Evolutionary conservation across 2,888 invertebrate genomes (phyloP), one percentile per base, ranked within the genome.

Genomic region (Xestia rhomboidea): DNA sequence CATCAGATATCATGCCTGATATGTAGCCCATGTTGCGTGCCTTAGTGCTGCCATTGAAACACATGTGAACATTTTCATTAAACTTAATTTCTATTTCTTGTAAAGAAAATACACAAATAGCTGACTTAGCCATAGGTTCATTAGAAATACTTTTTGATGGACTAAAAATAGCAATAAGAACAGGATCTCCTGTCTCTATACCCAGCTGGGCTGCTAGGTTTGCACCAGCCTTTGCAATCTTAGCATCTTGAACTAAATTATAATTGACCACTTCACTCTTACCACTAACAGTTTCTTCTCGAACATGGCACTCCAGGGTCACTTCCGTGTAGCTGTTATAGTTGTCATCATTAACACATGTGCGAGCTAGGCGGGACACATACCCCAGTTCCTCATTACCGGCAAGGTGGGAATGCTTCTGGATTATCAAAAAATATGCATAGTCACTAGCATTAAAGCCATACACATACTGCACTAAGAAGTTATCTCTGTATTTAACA

Each of bases 281-380:
- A 95, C 93, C 92, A 95, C 96, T 92, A 92, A 95, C 92, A 90
- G 97, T 97, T 85, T 97, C 97, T 90, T 97, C 97, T 81, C 97
- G 97, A 70, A 98, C 98, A 88, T 97, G 96, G 94, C 99, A 99
- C 94, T 99, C 98, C 79, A 99, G 97, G 27, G 99, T 99, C 72
- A 99, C 98, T 96, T 99, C 99, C 0, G 99, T 99, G 94, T 99
- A 99, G 92, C 99, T 99, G 93, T 99, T 99, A 94, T 99, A 99
- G 93, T 99, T 98, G 38, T 98, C 98, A 96, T 99, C 99, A 89
- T 98, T 98, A 80, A 99, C 99, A 96, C 99, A 99, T 77, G 99
- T 98, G 62, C 99, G 97, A 1, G 99, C 98, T 83, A 99, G 96
- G 41, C 99, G 98, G 11, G 99, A 98, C 73, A 99, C 98, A 95